These are phyloP conservation scores for Drosophila novamexicana DNA, from an alignment of 1,140 invertebrate species.

Conservation along the genomic window DNA sequence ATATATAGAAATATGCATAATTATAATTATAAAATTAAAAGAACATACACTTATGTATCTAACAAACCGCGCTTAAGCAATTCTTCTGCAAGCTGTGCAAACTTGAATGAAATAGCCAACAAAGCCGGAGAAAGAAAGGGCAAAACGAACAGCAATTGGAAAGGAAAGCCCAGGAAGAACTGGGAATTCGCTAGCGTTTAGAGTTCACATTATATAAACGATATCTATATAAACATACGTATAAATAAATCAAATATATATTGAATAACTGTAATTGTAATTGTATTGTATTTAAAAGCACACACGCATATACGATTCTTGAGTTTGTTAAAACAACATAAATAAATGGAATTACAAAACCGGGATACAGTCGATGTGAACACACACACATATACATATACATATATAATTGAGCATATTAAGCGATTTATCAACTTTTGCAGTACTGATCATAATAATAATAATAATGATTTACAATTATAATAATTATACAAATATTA, in stretches of 20 bases:
- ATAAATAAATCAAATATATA: constrained; percentile 23
- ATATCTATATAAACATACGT: constrained; percentile 43
- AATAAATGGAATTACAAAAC: constrained; percentile 28
- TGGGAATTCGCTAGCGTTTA: constrained; percentile 35
- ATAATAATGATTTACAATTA: constrained; percentile 54
- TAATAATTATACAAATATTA: constrained; percentile 32
- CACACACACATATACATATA: neutral
- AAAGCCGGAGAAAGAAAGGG: constrained; percentile 1
- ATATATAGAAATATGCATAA: constrained; percentile 35
- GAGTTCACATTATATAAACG: constrained; percentile 37
- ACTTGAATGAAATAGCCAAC: constrained; percentile 25
- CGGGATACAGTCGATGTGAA: neutral
- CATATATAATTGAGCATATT: constrained; percentile 20
- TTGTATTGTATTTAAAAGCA: constrained; percentile 33
- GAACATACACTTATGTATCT: constrained; percentile 25
- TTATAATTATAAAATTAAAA: constrained; percentile 1
- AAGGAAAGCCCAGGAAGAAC: constrained; percentile 11
- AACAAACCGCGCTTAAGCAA: constrained; percentile 31
- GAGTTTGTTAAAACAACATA: constrained; percentile 37
- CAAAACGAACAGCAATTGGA: constrained; percentile 12
- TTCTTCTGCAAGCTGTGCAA: constrained; percentile 43
- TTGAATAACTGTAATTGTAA: constrained; percentile 11
- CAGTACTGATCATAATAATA: constrained; percentile 64
- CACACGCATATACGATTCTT: constrained; percentile 23
- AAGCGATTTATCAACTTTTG: constrained; percentile 57